Evolutionary conservation across 2,113 vertebrate species (phyloP).

Genomic region (Chaetops frenatus): DNA sequence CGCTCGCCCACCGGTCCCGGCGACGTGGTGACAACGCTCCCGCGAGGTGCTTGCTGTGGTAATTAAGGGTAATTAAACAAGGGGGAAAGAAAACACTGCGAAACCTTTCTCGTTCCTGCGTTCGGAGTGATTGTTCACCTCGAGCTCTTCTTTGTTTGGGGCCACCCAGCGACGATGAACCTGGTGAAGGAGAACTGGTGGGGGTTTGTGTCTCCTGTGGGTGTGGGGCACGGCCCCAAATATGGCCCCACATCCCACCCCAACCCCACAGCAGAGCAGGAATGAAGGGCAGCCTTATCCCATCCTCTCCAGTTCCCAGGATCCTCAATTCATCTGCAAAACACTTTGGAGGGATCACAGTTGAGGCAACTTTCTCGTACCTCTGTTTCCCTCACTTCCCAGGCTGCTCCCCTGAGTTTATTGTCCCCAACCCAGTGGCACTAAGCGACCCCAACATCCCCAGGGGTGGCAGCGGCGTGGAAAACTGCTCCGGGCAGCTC

Average conservation of each 20-base stretch:
- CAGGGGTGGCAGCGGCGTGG: rapidly evolving
- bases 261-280: background rate
- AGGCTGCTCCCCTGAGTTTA: rapidly evolving
- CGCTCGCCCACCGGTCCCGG: background rate
- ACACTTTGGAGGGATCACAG: rapidly evolving
- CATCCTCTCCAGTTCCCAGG: background rate
- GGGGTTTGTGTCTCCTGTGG: rapidly evolving
- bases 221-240: background rate
- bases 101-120: background rate
- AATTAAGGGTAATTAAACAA: conserved; percentile 62
- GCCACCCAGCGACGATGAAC: background rate
- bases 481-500: rapidly evolving
- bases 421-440: rapidly evolving
- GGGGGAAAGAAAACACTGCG: background rate
- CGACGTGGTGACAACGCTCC: background rate
- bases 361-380: background rate
- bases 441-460: rapidly evolving
- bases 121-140: background rate
- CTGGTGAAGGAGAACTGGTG: rapidly evolving
- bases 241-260: background rate
- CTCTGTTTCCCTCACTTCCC: background rate
- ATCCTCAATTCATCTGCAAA: background rate
- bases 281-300: background rate
- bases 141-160: background rate
- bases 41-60: background rate